Evolutionary conservation across 2,113 vertebrate genomes (phyloP), one percentile per base, ranked within the genome.

Genomic region (Ascaphus truei): DNA sequence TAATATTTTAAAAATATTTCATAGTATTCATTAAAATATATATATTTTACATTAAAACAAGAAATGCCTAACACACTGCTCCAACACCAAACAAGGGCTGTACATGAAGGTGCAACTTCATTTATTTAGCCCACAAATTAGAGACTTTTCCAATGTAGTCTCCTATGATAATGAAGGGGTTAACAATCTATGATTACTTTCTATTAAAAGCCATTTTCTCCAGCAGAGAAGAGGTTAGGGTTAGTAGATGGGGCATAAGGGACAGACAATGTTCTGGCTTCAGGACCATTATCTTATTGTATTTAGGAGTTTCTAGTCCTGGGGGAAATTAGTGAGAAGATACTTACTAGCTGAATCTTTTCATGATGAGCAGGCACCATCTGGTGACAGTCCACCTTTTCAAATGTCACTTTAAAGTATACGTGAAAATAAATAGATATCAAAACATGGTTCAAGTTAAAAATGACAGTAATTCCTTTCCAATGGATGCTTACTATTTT

Each of bases 361-460:
- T 71, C 67, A 71, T 61, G 67, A 71, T 71, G 67, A 71, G 56
- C 67, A 71, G 57, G 43, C 56, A 71, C 67, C 67, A 71, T 71
- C 67, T 71, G 67, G 67, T 52, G 67, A 71, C 67, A 61, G 33
- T 29, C 43, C 56, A 47, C 67, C 55, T 60, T 52, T 52, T 71
- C 67, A 71, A 71, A 71, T 71, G 67, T 61, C 67, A 61, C 52
- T 52, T 60, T 41, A 26, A 50, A 61, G 57, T 39, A 71, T 71
- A 71, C 57, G 60, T 51, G 56, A 37, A 71, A 53, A 71, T 61
- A 51, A 61, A 71, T 71, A 37, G 56, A 51, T 48, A 60, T 71
- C 56, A 71, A 61, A 71, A 57, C 15, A 26, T 20, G 30, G 50
- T 57, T 71, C 27, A 39, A 61, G 61, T 71, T 53, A 71, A 61